Evolutionary conservation across 2,888 invertebrate species (phyloP), one percentile per base, ranked within the genome.

Genomic region (Andrena flavipes): DNA sequence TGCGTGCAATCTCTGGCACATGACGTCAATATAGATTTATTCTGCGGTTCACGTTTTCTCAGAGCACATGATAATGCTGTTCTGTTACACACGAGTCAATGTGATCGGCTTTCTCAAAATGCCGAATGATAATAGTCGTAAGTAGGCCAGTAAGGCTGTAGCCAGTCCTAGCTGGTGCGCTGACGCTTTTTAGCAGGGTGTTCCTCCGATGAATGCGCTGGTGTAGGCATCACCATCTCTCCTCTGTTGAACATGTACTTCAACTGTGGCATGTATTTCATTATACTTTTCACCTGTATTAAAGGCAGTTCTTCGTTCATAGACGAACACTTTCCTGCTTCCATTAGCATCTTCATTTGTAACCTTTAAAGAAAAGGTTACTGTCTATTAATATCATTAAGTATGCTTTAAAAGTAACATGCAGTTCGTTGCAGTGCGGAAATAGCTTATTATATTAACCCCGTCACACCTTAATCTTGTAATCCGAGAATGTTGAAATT

Each of bases 181-280:
- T 95, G 95, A 73, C 95, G 94, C 91, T 95, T 95, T 87, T 94
- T 93, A 71, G 94, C 91, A 70, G 91, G 92, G 89, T 94, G 93
- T 85, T 93, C 94, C 78, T 93, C 93, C 74, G 93, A 92, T 73
- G 92, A 91, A 81, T 93, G 93, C 64, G 92, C 90, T 64, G 92
- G 91, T 33, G 92, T 87, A 54, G 94, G 92, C 88, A 93, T 92
- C 78, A 92, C 92, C 83, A 94, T 93, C 83, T 93, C 93, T 86
- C 94, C 92, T 90, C 95, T 95, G 76, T 95, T 95, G 94, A 97
- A 95, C 97, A 98, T 97, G 95, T 97, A 98, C 93, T 97, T 97
- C 94, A 98, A 95, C 94, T 98, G 98, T 42, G 97, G 97, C 97
- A 97, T 97, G 94, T 96, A 97, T 92, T 96, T 96, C 95, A 97